These are phyloP conservation scores for Trissolcus japonicus DNA, from an alignment of 2,888 invertebrate species.

Conservation along the genomic window DNA sequence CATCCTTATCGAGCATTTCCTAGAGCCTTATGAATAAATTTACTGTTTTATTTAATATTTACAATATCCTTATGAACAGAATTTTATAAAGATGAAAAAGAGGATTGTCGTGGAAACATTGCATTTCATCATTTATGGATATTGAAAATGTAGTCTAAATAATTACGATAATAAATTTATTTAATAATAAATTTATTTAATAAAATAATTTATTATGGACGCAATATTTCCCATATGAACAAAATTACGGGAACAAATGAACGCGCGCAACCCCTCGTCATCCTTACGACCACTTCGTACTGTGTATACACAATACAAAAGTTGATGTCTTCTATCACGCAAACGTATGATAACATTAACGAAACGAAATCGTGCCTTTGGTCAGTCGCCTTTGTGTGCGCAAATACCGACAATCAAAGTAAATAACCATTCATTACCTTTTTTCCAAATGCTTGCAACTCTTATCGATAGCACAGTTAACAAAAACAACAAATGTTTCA, in stretches of 20 bases:
- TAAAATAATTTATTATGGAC: conserved; percentile 30
- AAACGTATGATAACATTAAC: conserved; percentile 69
- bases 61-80: too few species aligned
- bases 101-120: neutral
- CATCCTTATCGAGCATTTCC: too few species aligned
- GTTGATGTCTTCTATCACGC: conserved; percentile 68
- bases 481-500: too few species aligned
- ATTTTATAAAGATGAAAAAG: neutral
- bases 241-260: conserved; percentile 40
- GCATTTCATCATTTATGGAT: conserved; percentile 16
- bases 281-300: conserved; percentile 16
- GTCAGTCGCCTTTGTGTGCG: conserved; percentile 29
- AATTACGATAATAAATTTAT: conserved; percentile 32
- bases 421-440: conserved; percentile 34
- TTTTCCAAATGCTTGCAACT: conserved; percentile 4
- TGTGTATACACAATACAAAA: conserved; percentile 46
- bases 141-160: conserved; percentile 16
- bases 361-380: conserved; percentile 56
- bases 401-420: conserved; percentile 36
- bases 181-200: too few species aligned
- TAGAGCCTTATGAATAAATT: too few species aligned
- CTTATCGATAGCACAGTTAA: too few species aligned
- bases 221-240: conserved; percentile 39
- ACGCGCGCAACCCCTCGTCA: conserved; percentile 21
- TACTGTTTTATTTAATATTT: too few species aligned